Evolutionary conservation across 92 coral and sea anemone genomes (phyloP), one percentile per base, ranked within the genome.

Genomic region (Meandrina meandrites): DNA sequence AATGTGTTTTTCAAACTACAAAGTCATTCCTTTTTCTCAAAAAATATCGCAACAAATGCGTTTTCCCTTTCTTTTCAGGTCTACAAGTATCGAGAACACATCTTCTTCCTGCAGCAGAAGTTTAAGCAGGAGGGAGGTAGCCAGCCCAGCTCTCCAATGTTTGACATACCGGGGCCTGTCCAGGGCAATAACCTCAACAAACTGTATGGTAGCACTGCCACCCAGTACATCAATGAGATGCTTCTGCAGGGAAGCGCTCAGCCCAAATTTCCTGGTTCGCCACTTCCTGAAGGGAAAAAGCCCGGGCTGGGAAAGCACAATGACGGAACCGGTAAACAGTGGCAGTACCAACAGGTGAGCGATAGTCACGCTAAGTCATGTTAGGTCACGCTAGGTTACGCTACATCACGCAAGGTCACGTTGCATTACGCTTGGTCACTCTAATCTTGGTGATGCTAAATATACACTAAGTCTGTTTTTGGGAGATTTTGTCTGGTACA

Each of bases 1-100:
- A 48, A 48, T 9, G 13, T 48, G 53, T 48, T 48, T 60, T 60
- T 60, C 11, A 60, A 60, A 1, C 68, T 60, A 30, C 11, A 1
- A 27, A 9, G 14, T 24, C 1, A 60, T 60, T 24, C 30, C 68
- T 8, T 24, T 60, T 60, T 8, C 1, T 0, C 32, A 64, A 21
- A 40, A 42, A n/a, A n/a, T n/a, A n/a, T 8, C 1, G 34, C 10
- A 34, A 17, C 60, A 67, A 37, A 22, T 40, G 37, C 18, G 22
- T 77, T 86, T 27, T 47, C 28, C 22, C 27, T 67, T 78, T 35
- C 48, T 72, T 31, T n/a, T 13, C 84, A 97, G 99, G 99, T 97
- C 37, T 97, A 97, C 95, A 97, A 97, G 75, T 97, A 97, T 79
- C 95, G 99, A 0, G 99, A 97, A 53, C 99, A 97, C 87, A 97